Base-by-base conservation (phyloP, 2,797 vertebrate species). In the Alosa sapidissima region DNA sequence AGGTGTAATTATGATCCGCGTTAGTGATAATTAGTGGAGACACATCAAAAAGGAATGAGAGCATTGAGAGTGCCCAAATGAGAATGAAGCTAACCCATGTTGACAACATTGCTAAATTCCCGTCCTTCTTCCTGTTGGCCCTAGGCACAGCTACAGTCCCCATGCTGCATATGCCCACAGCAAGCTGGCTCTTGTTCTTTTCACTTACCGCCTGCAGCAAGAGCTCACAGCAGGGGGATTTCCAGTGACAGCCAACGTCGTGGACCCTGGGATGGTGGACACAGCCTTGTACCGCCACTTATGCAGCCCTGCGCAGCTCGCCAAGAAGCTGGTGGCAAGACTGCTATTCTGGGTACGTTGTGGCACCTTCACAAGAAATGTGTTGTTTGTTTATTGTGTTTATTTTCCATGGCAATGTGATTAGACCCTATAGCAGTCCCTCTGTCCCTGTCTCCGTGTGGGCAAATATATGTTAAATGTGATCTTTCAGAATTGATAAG, bases 181-280 rank as follows among this genome's bases (percentile, higher is more conserved):
- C 94, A 98, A 99, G 89, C 96, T 98, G 92, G 97, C 97, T 81
- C 96, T 97, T 86, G 94, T 98, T 81, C 89, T 97, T 2, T 98
- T 97, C 90, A 95, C 95, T 78, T 95, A 95, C 91, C 94, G 89
- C 87, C 95, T 98, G 83, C 97, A 98, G 90, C 91, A 91, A 88
- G 93, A 95, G 86, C 93, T 98, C 89, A 90, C 89, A 36, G 86
- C 72, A 24, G 91, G 86, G 86, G 94, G 95, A 84, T 93, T 93
- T 88, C 93, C 92, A 6, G 96, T 98, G 89, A 97, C 94, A 6
- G 95, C 93, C 82, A 97, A 94, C 45, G 95, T 94, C 7, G 97
- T 96, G 72, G 97, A 98, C 92, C 97, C 98, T 0, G 97, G 98
- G 72, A 95, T 98, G 91, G 97, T 98, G 88, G 90, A 97, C 88